A percentile compares a stretch with the other conserved stretches of the same genome.
phyloP scores from a whole-genome alignment of 2,797 vertebrate species.

The Botia almorhae region DNA sequence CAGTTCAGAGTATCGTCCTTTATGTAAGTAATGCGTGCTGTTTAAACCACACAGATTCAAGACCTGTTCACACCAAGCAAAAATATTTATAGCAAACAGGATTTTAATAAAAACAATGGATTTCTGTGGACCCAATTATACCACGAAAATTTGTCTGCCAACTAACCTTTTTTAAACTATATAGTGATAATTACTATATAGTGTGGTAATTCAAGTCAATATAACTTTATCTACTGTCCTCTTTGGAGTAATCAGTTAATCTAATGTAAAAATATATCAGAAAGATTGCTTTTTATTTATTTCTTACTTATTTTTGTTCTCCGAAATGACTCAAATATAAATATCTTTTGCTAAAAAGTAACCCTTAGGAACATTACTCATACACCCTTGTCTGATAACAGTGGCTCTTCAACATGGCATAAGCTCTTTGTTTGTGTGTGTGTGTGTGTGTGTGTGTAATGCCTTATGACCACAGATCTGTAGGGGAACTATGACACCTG shows the following conservation, averaged over 20 bases:
- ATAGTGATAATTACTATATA: too few relatives aligned
- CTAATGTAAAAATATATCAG: not conserved
- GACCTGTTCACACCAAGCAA: not conserved
- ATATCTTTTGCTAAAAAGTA: too few relatives aligned
- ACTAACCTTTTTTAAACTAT: not conserved
- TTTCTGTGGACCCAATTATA: not conserved
- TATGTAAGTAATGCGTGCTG: not conserved
- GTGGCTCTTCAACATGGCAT: not conserved
- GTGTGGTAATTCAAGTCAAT: not conserved
- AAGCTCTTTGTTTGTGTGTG: conserved; percentile 15
- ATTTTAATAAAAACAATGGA: not conserved
- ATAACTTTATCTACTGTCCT: not conserved
- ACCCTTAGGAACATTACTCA: not conserved
- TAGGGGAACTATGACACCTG: conserved; percentile 56
- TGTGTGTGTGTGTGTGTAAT: conserved; percentile 5
- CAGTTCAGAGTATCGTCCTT: not conserved
- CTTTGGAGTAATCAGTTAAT: not conserved
- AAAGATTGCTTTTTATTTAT: not conserved
- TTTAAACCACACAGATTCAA: not conserved
- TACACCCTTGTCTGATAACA: not conserved
- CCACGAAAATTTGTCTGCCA: not conserved
- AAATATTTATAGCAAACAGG: not conserved
- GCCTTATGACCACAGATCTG: not conserved
- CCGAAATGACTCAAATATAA: too few relatives aligned
- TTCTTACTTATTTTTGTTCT: not conserved